Evolutionary conservation across 2,888 invertebrate genomes (phyloP).

Genomic region (Lomographa bimaculata): DNA sequence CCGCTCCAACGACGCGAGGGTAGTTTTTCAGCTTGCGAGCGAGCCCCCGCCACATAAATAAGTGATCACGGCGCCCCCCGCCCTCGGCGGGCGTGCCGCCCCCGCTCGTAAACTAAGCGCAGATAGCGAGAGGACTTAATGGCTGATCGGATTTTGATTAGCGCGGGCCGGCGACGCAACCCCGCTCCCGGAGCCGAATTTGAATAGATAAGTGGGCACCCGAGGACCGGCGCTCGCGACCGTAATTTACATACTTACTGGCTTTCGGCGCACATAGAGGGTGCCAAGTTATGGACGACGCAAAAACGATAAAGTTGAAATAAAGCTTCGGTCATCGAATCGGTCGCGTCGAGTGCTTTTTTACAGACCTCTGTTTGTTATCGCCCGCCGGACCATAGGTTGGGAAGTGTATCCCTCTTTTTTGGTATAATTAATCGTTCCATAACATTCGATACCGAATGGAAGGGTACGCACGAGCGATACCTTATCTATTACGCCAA

Average conservation of each 20-base stretch:
- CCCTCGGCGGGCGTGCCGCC: constrained; percentile 43
- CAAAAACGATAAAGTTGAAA: constrained; percentile 82
- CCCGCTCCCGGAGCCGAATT: constrained; percentile 76
- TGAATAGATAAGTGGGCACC: constrained; percentile 83
- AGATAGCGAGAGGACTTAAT: constrained; percentile 83
- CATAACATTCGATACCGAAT: constrained; percentile 35
- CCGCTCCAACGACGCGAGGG: constrained; percentile 63
- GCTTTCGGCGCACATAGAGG: constrained; percentile 76
- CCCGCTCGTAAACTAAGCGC: constrained; percentile 80
- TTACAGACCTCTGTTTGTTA: constrained; percentile 73
- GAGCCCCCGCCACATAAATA: constrained; percentile 76
- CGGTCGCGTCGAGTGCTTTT: constrained; percentile 68
- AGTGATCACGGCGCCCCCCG: constrained; percentile 65
- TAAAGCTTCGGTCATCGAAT: constrained; percentile 78
- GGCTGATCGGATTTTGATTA: constrained; percentile 84
- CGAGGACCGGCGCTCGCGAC: constrained; percentile 78
- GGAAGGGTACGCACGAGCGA: constrained; percentile 16
- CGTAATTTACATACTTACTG: constrained; percentile 84
- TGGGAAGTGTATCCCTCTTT: constrained; percentile 38
- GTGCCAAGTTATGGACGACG: constrained; percentile 78
- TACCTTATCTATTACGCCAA: constrained; percentile 33
- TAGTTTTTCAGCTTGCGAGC: constrained; percentile 75
- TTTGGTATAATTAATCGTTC: constrained; percentile 60
- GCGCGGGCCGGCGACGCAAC: constrained; percentile 79
- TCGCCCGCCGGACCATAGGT: constrained; percentile 45